Evolutionary conservation across 2,797 vertebrate genomes (phyloP).

Genomic region (Gymnoscopelus microlampas): DNA sequence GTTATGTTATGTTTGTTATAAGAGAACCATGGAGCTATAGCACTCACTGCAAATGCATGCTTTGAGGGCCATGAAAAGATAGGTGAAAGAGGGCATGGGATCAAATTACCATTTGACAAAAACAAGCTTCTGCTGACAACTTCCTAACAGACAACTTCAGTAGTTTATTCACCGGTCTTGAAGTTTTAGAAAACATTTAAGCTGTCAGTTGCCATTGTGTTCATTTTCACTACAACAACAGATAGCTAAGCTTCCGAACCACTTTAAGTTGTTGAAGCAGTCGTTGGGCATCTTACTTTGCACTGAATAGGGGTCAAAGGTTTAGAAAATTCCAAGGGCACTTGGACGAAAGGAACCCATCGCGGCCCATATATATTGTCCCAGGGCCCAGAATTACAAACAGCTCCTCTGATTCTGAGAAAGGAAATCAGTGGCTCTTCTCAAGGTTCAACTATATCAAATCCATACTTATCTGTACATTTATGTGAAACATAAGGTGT

Average conservation of each 20-base stretch:
- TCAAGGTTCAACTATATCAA: no score
- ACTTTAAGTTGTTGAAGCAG: not conserved
- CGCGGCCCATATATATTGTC: no score
- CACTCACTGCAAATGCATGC: not conserved
- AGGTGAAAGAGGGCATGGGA: not conserved
- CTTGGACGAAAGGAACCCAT: no score
- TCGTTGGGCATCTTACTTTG: no score
- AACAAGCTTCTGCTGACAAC: not conserved
- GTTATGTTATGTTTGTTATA: slow-evolving; percentile 10
- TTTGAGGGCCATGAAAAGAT: not conserved
- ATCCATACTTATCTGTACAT: no score
- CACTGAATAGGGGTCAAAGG: no score
- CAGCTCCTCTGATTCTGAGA: no score
- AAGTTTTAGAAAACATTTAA: slow-evolving; percentile 3
- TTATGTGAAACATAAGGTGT: no score
- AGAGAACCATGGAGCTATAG: not conserved
- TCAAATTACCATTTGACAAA: not conserved
- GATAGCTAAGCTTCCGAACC: not conserved
- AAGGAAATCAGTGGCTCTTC: no score
- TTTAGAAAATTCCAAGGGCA: no score
- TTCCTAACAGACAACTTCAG: not conserved
- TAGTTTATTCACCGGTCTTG: not conserved
- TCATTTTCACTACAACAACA: not conserved
- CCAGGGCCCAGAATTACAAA: no score
- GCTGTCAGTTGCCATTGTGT: not conserved